These are phyloP conservation scores for Tubulanus polymorphus DNA, from an alignment of 2,888 invertebrate genomes.

Conservation along the genomic window DNA sequence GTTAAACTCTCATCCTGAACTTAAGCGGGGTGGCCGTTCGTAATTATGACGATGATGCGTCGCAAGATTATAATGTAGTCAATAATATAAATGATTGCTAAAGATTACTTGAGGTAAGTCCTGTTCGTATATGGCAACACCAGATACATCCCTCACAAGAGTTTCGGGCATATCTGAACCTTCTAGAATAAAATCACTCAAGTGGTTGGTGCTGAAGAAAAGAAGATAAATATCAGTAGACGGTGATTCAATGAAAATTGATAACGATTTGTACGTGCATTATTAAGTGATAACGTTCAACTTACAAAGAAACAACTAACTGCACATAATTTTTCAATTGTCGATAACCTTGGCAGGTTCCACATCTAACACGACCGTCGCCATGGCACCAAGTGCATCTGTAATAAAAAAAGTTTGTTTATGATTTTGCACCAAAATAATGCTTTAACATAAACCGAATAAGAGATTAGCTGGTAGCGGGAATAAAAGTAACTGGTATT, in stretches of 20 bases:
- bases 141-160: constrained; percentile 31
- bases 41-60: no score
- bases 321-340: constrained; percentile 45
- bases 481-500: no score
- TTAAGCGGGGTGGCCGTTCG: no score
- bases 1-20: no score
- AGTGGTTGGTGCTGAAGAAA: constrained; percentile 38
- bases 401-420: constrained; percentile 11
- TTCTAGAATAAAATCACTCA: constrained; percentile 37
- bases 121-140: constrained; percentile 38
- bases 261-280: neutral
- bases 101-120: constrained; percentile 32
- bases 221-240: neutral
- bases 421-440: no score
- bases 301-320: constrained; percentile 45
- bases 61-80: no score
- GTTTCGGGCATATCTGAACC: constrained; percentile 41
- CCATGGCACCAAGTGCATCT: constrained; percentile 43
- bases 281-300: constrained; percentile 6
- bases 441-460: no score
- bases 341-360: constrained; percentile 37
- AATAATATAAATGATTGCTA: no score
- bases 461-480: no score
- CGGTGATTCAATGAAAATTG: neutral
- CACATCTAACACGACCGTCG: constrained; percentile 40